A percentile compares a stretch with the other conserved stretches of the same genome.
Evolutionary conservation across 2,797 vertebrate genomes (phyloP).

Genomic region (Carduelis carduelis): DNA sequence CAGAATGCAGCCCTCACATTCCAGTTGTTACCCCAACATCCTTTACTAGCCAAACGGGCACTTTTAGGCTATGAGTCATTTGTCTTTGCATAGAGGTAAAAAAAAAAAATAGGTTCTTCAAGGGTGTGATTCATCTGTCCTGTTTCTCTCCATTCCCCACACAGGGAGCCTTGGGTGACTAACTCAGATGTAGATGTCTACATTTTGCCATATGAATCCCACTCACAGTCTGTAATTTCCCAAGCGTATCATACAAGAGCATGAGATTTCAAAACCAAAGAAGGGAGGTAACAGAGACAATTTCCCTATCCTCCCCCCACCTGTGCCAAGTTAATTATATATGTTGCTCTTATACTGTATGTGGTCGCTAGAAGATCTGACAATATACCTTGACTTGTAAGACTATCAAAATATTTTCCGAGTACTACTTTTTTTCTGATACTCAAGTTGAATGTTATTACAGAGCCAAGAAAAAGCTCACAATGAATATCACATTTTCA

Average conservation of each 20-base stretch:
- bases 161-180: conserved; percentile 46
- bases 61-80: conserved; percentile 19
- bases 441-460: not conserved
- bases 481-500: not conserved
- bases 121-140: conserved; percentile 60
- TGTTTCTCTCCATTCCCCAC: conserved; percentile 49
- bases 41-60: not conserved
- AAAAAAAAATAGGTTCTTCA: conserved; percentile 31
- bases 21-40: not conserved
- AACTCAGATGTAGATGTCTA: conserved; percentile 53
- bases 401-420: conserved; percentile 31
- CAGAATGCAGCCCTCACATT: not conserved
- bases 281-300: not conserved
- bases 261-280: conserved; percentile 23
- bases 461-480: not conserved
- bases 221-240: conserved; percentile 60
- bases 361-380: not conserved
- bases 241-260: not conserved
- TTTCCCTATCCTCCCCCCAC: not conserved
- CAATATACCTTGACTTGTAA: not conserved
- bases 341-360: not conserved
- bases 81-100: not conserved
- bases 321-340: not conserved
- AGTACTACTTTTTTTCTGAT: not conserved
- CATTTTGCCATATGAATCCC: conserved; percentile 48